Evolutionary conservation across 2,113 vertebrate species (phyloP).

Genomic region (Dipodomys stephensi): DNA sequence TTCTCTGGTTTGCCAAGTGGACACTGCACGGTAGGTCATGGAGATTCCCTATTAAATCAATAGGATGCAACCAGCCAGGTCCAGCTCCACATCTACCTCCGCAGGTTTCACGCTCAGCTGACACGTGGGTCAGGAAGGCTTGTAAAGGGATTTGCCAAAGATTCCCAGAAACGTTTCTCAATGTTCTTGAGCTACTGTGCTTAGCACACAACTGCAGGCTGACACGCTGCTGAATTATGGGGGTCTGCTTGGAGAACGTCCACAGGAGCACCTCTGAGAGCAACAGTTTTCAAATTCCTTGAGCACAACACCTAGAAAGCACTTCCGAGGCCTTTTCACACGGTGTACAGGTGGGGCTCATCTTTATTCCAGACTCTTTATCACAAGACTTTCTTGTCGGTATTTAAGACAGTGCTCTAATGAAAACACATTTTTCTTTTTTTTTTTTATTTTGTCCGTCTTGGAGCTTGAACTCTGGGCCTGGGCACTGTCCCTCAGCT

Average conservation of each 20-base stretch:
- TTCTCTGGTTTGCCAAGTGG: slow-evolving; percentile 90
- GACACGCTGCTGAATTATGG: not conserved
- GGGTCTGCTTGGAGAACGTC: not conserved
- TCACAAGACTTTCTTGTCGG: not conserved
- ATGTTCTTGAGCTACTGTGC: slow-evolving; percentile 48
- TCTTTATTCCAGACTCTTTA: slow-evolving; percentile 2
- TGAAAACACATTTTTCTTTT: not conserved
- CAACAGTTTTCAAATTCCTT: not conserved
- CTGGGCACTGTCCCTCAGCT: too few species aligned
- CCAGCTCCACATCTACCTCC: slow-evolving; percentile 66
- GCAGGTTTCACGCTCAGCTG: slow-evolving; percentile 53
- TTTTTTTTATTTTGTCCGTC: too few species aligned
- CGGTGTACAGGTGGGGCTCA: not conserved
- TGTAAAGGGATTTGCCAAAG: slow-evolving; percentile 42
- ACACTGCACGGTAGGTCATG: slow-evolving; percentile 88
- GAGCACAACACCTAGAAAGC: not conserved
- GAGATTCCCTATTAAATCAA: slow-evolving; percentile 85
- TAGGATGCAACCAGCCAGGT: slow-evolving; percentile 84
- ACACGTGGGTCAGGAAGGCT: slow-evolving; percentile 52
- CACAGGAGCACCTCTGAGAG: not conserved
- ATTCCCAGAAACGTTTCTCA: slow-evolving; percentile 52
- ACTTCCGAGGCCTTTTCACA: not conserved
- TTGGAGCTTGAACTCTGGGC: too few species aligned
- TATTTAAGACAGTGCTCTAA: slow-evolving; percentile 3
- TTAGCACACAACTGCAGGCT: slow-evolving; percentile 37